Evolutionary conservation across 2,888 invertebrate genomes (phyloP).

Genomic region (Dryobota labecula): DNA sequence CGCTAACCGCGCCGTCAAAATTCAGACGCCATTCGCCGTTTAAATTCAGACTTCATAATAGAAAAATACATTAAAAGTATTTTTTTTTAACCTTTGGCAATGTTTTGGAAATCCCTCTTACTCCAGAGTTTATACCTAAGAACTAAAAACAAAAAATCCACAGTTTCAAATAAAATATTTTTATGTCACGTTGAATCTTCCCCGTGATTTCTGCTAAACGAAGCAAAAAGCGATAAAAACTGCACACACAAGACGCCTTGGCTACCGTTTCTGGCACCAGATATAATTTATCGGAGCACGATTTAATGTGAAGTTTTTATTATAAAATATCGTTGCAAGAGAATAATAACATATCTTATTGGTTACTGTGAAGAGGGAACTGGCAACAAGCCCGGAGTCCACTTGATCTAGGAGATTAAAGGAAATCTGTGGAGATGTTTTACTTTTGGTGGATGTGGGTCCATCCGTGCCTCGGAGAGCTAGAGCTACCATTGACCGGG

Average conservation of each 20-base stretch:
- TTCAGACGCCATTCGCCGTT: no score
- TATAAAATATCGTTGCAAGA: constrained; percentile 30
- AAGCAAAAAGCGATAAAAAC: constrained; percentile 70
- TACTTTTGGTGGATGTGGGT: background rate
- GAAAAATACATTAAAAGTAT: no score
- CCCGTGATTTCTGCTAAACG: constrained; percentile 64
- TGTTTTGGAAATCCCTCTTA: background rate
- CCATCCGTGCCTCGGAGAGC: no score
- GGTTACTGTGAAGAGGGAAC: constrained; percentile 31
- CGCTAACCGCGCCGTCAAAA: no score
- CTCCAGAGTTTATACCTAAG: background rate
- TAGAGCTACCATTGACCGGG: no score
- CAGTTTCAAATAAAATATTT: constrained; percentile 46
- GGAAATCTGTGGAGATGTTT: background rate
- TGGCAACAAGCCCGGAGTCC: constrained; percentile 36
- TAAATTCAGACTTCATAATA: no score
- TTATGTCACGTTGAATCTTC: constrained; percentile 43
- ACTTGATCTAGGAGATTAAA: constrained; percentile 27
- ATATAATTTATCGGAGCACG: constrained; percentile 50
- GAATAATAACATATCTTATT: constrained; percentile 32
- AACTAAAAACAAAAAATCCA: constrained; percentile 4
- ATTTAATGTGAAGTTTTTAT: constrained; percentile 50
- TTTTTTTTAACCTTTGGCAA: no score
- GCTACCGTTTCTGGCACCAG: constrained; percentile 51
- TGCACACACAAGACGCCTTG: constrained; percentile 62